These are phyloP conservation scores for Temnopleurus reevesii DNA, from an alignment of 53 echinoderm and acorn worm species.

Conservation along the genomic window DNA sequence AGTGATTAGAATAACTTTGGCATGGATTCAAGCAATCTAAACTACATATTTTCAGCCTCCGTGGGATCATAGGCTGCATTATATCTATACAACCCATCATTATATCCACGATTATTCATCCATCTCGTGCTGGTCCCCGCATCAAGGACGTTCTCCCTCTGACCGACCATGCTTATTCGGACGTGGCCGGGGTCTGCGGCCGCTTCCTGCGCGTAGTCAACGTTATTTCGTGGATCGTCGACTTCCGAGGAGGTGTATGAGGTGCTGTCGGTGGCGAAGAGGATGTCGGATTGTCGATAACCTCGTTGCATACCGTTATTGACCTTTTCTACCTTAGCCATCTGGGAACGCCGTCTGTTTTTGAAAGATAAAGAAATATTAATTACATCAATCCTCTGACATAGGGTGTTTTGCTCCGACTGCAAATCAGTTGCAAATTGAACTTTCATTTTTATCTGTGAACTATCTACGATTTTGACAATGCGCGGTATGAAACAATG, in stretches of 20 bases:
- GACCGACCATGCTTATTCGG: conserved; percentile 47
- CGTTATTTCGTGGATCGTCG: neutral
- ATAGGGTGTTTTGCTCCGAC: too few relatives aligned
- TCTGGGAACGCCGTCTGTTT: conserved; percentile 31
- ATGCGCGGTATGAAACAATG: too few relatives aligned
- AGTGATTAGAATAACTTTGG: too few relatives aligned
- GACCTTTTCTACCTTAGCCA: conserved; percentile 20
- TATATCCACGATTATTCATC: neutral
- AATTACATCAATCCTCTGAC: too few relatives aligned
- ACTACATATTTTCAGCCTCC: neutral
- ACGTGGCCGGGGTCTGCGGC: conserved; percentile 25
- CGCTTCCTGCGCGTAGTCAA: neutral
- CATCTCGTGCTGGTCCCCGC: neutral
- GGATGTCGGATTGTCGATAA: conserved; percentile 28
- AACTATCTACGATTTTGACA: too few relatives aligned
- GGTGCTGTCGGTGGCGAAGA: conserved; percentile 5
- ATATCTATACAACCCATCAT: conserved; percentile 12
- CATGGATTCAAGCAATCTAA: neutral
- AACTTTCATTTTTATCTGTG: too few relatives aligned
- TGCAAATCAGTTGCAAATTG: too few relatives aligned
- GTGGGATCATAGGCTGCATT: conserved; percentile 41
- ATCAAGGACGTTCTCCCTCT: neutral
- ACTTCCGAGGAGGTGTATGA: neutral
- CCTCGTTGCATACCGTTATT: neutral
- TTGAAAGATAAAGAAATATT: too few relatives aligned